Conservation (phyloP, 2,888 invertebrate genomes). For the Tridacna crocea region DNA sequence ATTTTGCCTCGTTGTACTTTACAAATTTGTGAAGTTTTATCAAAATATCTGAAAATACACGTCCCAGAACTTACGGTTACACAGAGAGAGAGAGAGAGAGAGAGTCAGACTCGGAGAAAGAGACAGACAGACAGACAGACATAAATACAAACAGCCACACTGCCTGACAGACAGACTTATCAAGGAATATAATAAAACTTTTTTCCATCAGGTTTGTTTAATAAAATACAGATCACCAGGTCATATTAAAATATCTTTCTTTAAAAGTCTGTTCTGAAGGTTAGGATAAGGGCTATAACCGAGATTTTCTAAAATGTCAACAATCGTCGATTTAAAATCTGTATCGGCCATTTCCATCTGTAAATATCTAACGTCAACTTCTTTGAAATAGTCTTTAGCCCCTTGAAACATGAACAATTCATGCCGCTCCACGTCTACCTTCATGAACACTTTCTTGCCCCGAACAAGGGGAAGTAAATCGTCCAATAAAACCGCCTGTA, state of each 20-base stretch:
- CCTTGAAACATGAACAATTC: constrained; percentile 1
- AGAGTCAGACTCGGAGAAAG: not conserved
- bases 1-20: too few relatives aligned
- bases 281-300: not conserved
- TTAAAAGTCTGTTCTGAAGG: not conserved
- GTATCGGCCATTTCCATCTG: constrained; percentile 16
- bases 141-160: not conserved
- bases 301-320: not conserved
- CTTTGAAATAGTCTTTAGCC: not conserved
- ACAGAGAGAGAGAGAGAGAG: not conserved
- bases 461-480: not conserved
- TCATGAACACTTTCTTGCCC: constrained; percentile 11
- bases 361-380: not conserved
- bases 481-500: not conserved
- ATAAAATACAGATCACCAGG: not conserved
- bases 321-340: not conserved
- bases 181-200: not conserved
- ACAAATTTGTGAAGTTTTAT: too few relatives aligned
- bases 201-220: not conserved
- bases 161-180: not conserved
- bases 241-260: not conserved
- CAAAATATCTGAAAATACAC: too few relatives aligned
- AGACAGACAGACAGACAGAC: not conserved
- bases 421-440: constrained; percentile 6
- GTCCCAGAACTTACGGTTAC: too few relatives aligned